Conservation (phyloP, 2,113 vertebrate genomes). For the Notiomystis cincta region DNA sequence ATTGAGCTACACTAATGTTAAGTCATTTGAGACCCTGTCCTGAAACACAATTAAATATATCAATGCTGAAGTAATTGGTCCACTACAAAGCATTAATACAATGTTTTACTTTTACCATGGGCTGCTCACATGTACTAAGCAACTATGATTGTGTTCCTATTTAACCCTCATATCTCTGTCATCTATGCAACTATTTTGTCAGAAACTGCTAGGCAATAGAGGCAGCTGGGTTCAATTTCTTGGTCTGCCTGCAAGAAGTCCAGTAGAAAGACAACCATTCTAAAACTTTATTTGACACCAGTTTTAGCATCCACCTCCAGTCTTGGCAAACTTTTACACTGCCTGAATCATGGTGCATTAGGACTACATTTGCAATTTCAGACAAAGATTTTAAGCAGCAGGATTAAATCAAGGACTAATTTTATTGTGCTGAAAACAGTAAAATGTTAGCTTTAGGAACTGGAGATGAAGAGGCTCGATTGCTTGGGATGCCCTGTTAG, state of each 20-base stretch:
- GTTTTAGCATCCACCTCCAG: constrained; percentile 20
- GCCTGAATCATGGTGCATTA: not conserved
- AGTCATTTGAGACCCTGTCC: not conserved
- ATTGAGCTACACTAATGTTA: not conserved
- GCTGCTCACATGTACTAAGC: not conserved
- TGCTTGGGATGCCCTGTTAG: not conserved
- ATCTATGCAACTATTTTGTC: not conserved
- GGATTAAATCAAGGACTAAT: not conserved
- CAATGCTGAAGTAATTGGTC: not conserved
- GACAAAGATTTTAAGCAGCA: not conserved
- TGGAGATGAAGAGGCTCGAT: not conserved
- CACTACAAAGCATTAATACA: not conserved
- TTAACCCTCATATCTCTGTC: not conserved
- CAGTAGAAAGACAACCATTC: not conserved
- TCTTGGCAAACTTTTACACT: not conserved
- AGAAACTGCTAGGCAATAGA: not conserved
- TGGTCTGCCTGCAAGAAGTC: not conserved
- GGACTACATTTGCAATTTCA: not conserved
- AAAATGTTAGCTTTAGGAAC: not conserved
- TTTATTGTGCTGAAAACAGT: not conserved
- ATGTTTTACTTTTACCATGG: not conserved
- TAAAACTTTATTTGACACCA: not conserved
- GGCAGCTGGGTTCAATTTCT: not conserved
- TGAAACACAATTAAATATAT: not conserved
- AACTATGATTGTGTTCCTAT: not conserved